Evolutionary conservation across 2,888 invertebrate genomes (phyloP).

Genomic region (Nineta flava): DNA sequence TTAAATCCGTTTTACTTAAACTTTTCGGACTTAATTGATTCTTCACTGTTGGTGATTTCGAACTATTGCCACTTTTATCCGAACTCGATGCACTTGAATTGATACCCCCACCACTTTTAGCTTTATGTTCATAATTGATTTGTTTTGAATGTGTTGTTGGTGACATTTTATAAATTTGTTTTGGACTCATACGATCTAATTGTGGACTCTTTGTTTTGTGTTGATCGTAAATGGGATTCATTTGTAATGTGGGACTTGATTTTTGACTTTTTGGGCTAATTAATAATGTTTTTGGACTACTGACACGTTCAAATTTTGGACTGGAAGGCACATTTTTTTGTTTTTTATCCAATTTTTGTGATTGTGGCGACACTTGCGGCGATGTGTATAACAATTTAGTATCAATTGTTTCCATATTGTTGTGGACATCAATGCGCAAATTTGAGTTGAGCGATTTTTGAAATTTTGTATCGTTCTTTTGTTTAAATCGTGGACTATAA

Average conservation of each 20-base stretch:
- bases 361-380: slow-evolving; percentile 18
- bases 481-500: slow-evolving; percentile 27
- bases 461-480: slow-evolving; percentile 7
- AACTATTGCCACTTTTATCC: not conserved
- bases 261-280: slow-evolving; percentile 1
- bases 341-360: slow-evolving; percentile 17
- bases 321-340: not conserved
- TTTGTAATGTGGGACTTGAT: not conserved
- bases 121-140: not conserved
- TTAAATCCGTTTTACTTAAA: slow-evolving; percentile 5
- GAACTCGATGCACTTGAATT: not conserved
- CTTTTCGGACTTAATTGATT: slow-evolving; percentile 5
- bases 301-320: slow-evolving; percentile 2
- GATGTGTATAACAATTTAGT: not conserved
- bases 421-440: not conserved
- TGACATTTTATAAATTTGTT: not conserved
- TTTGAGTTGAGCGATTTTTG: not conserved
- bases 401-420: not conserved
- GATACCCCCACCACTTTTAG: not conserved
- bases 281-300: not conserved
- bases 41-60: not conserved
- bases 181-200: not conserved
- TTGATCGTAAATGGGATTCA: not conserved
- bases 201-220: not conserved
- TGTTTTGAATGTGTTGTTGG: not conserved